Conservation (phyloP, 1,140 invertebrate species). For the Pseudomyrmex gracilis region DNA sequence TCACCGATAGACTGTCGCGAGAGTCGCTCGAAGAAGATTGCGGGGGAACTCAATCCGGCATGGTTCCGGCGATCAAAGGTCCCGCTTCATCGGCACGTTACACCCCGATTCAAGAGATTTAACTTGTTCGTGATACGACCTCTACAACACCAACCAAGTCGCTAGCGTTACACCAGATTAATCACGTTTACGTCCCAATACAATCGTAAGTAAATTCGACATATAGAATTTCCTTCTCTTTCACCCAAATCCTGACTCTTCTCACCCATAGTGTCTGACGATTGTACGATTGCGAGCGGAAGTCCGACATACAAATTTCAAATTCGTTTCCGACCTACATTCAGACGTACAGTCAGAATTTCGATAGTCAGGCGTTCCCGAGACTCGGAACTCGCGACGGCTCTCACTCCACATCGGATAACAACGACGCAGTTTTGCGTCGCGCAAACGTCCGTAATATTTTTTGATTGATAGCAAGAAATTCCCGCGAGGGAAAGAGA, state of each 20-base stretch:
- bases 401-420: constrained; percentile 28
- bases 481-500: constrained; percentile 38
- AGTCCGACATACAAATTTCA: constrained; percentile 10
- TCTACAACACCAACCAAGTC: no score
- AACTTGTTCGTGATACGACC: constrained; percentile 1
- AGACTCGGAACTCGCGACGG: not conserved
- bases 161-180: not conserved
- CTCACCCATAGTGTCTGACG: not conserved
- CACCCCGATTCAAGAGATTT: constrained; percentile 29
- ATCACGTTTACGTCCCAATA: constrained; percentile 30
- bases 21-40: not conserved
- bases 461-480: constrained; percentile 8
- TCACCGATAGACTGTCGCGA: not conserved
- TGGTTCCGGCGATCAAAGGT: constrained; percentile 11
- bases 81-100: constrained; percentile 17
- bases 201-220: not conserved
- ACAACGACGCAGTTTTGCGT: not conserved
- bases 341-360: constrained; percentile 8
- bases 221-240: constrained; percentile 2
- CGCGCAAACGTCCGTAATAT: constrained; percentile 11
- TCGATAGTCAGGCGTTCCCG: constrained; percentile 18
- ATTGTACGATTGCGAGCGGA: not conserved
- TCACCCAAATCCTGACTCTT: not conserved
- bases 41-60: not conserved
- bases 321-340: constrained; percentile 20